Conservation (phyloP, 2,888 invertebrate genomes). For the Vesta saturnalis region DNA sequence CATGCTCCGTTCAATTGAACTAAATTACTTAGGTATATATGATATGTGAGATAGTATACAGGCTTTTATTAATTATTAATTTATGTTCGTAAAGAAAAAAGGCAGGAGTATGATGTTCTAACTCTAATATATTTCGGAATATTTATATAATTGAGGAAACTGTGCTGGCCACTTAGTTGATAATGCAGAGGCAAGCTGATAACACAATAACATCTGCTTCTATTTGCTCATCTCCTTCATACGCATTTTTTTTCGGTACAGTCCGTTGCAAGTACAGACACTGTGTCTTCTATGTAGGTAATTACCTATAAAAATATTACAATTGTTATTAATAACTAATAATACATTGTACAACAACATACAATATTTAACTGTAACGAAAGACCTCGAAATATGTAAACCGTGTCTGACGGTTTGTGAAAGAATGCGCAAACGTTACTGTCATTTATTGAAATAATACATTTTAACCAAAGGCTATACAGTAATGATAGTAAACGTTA, state of each 20-base stretch:
- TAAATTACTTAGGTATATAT: slow-evolving; percentile 27
- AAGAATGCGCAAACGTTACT: no score
- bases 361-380: no score
- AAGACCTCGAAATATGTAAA: no score
- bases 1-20: slow-evolving; percentile 45
- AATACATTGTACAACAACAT: no score
- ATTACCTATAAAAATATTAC: not conserved
- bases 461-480: no score
- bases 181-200: slow-evolving; percentile 12
- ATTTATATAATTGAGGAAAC: no score
- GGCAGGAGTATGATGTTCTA: slow-evolving; percentile 12
- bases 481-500: no score
- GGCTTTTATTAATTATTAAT: slow-evolving; percentile 11
- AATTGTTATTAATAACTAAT: no score
- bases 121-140: not conserved
- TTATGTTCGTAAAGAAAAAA: slow-evolving; percentile 17
- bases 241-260: not conserved
- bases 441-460: no score
- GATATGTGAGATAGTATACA: slow-evolving; percentile 30
- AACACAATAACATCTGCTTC: not conserved
- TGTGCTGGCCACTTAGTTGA: not conserved
- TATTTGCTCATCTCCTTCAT: not conserved
- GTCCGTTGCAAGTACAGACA: slow-evolving; percentile 6
- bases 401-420: no score
- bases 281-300: slow-evolving; percentile 3